phyloP scores from a whole-genome alignment of 1,140 invertebrate genomes.

The Tribolium madens region DNA sequence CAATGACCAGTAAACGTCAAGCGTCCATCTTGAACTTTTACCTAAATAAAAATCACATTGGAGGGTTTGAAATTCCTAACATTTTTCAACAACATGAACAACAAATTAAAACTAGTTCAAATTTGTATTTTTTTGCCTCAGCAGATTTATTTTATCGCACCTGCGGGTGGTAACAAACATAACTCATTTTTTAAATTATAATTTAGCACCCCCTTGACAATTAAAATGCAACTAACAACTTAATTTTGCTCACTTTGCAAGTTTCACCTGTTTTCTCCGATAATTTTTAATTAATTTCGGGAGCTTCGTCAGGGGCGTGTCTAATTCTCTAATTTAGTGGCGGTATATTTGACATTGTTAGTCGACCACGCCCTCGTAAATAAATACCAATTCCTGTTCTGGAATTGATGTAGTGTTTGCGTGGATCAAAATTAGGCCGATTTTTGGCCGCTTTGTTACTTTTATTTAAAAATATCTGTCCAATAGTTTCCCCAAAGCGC shows the following conservation, averaged over 20 bases:
- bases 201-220: not conserved
- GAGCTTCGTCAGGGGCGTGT: not conserved
- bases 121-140: too few species aligned
- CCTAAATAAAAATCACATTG: too few species aligned
- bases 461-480: too few species aligned
- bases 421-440: not conserved
- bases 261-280: not conserved
- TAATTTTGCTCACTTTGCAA: constrained; percentile 4
- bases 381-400: constrained; percentile 27
- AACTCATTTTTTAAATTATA: constrained; percentile 16
- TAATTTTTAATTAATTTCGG: constrained; percentile 31
- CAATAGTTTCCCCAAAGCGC: not conserved
- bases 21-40: too few species aligned
- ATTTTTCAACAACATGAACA: too few species aligned
- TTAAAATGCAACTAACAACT: constrained; percentile 24
- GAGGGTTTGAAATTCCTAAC: too few species aligned
- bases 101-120: too few species aligned
- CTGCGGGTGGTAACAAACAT: constrained; percentile 7
- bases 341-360: constrained; percentile 14
- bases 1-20: too few species aligned
- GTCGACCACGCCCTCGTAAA: not conserved
- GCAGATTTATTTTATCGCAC: constrained; percentile 17
- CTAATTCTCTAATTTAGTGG: constrained; percentile 16
- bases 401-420: not conserved
- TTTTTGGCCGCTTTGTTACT: too few species aligned